Evolutionary conservation across 2,888 invertebrate genomes (phyloP).

Genomic region (Aspidapion aeneum): DNA sequence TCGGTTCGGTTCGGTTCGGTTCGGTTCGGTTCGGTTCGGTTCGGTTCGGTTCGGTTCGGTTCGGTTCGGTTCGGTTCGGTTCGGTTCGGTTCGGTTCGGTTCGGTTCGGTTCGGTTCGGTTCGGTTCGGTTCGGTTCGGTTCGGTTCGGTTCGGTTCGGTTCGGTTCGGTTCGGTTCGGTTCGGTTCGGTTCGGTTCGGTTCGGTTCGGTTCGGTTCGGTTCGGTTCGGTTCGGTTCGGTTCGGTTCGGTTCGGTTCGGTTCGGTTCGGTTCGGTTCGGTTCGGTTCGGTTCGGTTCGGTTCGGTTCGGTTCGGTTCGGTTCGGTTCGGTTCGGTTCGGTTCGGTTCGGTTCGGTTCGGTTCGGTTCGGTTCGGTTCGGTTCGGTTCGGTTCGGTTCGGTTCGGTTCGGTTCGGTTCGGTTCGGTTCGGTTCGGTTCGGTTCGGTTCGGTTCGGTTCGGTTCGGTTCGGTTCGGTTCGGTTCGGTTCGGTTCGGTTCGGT

Average conservation of each 20-base stretch:
- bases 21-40: constrained; percentile 2
- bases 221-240: not conserved
- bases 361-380: not conserved
- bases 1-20: not conserved
- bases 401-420: not conserved
- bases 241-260: not conserved
- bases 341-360: not conserved
- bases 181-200: constrained; percentile 2
- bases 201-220: not conserved
- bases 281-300: not conserved
- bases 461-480: not conserved
- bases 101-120: not conserved
- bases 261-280: not conserved
- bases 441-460: not conserved
- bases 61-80: constrained; percentile 1
- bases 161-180: constrained; percentile 2
- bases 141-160: constrained; percentile 2
- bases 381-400: not conserved
- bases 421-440: not conserved
- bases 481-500: not conserved
- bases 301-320: not conserved
- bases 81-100: not conserved
- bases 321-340: not conserved
- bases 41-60: constrained; percentile 2
- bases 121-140: not conserved